Conservation (phyloP, 2,888 invertebrate species). For the Lasioglossum oenotherae region DNA sequence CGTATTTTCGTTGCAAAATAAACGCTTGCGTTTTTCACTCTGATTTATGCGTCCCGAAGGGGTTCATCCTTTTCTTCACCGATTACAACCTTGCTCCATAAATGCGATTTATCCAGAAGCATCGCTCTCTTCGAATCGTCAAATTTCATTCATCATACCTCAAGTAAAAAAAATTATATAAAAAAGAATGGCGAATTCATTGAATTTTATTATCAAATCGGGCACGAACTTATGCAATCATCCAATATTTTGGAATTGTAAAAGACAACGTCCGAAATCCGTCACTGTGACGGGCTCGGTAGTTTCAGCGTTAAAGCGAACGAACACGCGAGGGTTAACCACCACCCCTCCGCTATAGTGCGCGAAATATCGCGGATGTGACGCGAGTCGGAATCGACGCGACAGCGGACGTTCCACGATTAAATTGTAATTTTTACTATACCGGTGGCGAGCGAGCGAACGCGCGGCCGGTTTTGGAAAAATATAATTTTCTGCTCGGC, state of each 20-base stretch:
- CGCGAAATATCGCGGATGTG: neutral
- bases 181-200: no score
- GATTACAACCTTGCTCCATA: neutral
- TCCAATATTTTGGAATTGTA: neutral
- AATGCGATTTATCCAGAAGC: neutral
- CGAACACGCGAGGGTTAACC: neutral
- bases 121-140: no score
- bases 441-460: neutral
- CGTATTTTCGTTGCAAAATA: neutral
- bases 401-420: slow-evolving; percentile 10
- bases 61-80: neutral
- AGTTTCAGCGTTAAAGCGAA: neutral
- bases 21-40: neutral
- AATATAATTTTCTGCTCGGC: slow-evolving; percentile 49
- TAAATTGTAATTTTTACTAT: slow-evolving; percentile 38
- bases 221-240: no score
- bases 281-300: neutral
- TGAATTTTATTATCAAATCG: no score
- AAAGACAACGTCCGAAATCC: neutral
- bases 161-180: no score
- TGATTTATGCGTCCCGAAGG: neutral
- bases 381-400: no score
- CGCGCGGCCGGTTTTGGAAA: neutral
- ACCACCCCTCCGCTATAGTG: neutral
- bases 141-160: no score